Evolutionary conservation across 2,797 vertebrate genomes (phyloP).

Genomic region (Morelia viridis): DNA sequence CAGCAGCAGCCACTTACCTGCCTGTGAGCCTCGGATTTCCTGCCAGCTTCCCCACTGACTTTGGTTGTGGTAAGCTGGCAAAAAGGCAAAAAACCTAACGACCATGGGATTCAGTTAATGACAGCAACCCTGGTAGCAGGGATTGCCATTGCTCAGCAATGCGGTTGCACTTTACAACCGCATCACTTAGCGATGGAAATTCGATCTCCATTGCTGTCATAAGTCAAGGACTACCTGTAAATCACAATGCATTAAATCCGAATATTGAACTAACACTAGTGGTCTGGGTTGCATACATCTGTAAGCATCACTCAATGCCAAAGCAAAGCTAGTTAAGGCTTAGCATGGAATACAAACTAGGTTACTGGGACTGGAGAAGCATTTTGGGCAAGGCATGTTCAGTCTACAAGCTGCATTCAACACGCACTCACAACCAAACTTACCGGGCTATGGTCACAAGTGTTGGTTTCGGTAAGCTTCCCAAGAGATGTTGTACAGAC

Average conservation of each 20-base stretch:
- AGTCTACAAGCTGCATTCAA: neutral
- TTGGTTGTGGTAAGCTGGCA: too few relatives aligned
- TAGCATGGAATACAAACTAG: neutral
- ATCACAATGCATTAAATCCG: neutral
- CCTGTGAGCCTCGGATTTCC: too few relatives aligned
- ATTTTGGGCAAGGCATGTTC: neutral
- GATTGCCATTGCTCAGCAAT: too few relatives aligned
- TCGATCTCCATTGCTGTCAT: too few relatives aligned
- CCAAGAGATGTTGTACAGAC: conserved; percentile 77
- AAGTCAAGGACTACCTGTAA: neutral
- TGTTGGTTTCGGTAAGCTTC: conserved; percentile 83
- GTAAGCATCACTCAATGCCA: neutral
- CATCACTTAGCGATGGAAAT: too few relatives aligned
- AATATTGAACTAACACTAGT: neutral
- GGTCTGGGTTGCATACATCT: neutral
- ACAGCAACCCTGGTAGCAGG: too few relatives aligned
- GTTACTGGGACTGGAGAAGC: neutral
- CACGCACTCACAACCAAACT: conserved; percentile 12
- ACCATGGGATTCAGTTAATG: too few relatives aligned
- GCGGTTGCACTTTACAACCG: too few relatives aligned
- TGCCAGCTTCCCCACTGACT: too few relatives aligned
- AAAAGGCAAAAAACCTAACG: too few relatives aligned
- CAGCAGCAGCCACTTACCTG: too few relatives aligned
- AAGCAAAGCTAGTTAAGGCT: neutral
- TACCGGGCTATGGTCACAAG: conserved; percentile 92